Percentiles rank a stretch among this genome's conserved stretches.
Evolutionary conservation across 2,888 invertebrate genomes (phyloP).

Genomic region (Gerris lacustris): DNA sequence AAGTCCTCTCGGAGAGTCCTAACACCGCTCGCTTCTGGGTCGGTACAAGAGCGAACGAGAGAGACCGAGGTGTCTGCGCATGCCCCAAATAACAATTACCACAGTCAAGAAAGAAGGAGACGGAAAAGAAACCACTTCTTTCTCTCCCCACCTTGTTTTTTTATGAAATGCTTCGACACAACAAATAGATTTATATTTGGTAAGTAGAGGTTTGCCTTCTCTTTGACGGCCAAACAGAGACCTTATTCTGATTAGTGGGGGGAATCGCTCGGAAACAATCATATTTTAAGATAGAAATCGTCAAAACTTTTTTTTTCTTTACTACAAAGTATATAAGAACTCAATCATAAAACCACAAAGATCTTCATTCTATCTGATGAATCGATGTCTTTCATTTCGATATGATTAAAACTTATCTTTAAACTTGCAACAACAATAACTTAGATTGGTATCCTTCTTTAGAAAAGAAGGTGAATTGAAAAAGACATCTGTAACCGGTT

Average conservation of each 20-base stretch:
- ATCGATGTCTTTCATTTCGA: neutral
- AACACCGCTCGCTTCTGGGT: neutral
- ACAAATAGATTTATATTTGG: slow-evolving; percentile 2
- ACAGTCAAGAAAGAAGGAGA: neutral
- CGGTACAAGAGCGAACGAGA: neutral
- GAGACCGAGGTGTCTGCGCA: slow-evolving; percentile 3
- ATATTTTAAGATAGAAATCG: neutral
- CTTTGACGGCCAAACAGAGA: neutral
- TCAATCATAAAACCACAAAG: neutral
- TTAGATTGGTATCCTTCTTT: no score
- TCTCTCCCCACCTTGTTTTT: neutral
- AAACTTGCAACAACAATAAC: no score
- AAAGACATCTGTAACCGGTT: neutral
- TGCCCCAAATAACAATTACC: slow-evolving; percentile 3
- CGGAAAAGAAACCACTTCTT: neutral
- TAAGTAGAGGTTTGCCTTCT: slow-evolving; percentile 1
- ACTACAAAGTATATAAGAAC: neutral
- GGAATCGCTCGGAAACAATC: neutral
- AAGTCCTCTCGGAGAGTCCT: neutral
- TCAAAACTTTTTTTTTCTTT: neutral
- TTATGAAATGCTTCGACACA: neutral
- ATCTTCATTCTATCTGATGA: neutral
- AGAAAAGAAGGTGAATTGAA: neutral
- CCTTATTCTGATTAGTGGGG: neutral
- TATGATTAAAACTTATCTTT: no score